These are phyloP conservation scores for Morone saxatilis DNA, from an alignment of 2,113 vertebrate species.

Conservation along the genomic window DNA sequence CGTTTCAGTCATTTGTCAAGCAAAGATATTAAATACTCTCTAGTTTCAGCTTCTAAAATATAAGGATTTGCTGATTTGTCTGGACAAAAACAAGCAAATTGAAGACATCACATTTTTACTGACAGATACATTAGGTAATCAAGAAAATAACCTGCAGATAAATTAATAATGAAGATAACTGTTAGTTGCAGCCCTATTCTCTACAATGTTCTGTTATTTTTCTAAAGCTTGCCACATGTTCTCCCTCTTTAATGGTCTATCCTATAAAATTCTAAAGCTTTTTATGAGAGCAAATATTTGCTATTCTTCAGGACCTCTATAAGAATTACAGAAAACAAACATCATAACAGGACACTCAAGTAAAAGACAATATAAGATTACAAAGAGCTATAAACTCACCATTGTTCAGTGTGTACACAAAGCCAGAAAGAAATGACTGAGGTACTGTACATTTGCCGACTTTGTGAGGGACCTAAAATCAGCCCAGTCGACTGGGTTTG, in stretches of 20 bases:
- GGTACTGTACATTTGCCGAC: neutral
- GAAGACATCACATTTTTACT: neutral
- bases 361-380: slow-evolving; percentile 21
- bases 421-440: slow-evolving; percentile 8
- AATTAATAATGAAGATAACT: neutral
- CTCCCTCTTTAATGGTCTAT: neutral
- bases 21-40: neutral
- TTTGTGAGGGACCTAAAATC: neutral
- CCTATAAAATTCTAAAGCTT: slow-evolving; percentile 5
- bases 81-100: neutral
- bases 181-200: neutral
- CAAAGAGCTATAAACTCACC: slow-evolving; percentile 59
- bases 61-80: neutral
- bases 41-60: neutral
- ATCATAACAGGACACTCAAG: slow-evolving; percentile 46
- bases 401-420: slow-evolving; percentile 27
- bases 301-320: slow-evolving; percentile 7
- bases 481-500: slow-evolving; percentile 13
- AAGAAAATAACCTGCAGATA: neutral
- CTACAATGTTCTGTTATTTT: neutral
- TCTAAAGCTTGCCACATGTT: neutral
- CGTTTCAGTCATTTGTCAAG: neutral
- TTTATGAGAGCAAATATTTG: slow-evolving; percentile 66
- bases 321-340: slow-evolving; percentile 57
- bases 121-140: neutral